Evolutionary conservation across 2,888 invertebrate species (phyloP).

Genomic region (Andrena chrysosceles): DNA sequence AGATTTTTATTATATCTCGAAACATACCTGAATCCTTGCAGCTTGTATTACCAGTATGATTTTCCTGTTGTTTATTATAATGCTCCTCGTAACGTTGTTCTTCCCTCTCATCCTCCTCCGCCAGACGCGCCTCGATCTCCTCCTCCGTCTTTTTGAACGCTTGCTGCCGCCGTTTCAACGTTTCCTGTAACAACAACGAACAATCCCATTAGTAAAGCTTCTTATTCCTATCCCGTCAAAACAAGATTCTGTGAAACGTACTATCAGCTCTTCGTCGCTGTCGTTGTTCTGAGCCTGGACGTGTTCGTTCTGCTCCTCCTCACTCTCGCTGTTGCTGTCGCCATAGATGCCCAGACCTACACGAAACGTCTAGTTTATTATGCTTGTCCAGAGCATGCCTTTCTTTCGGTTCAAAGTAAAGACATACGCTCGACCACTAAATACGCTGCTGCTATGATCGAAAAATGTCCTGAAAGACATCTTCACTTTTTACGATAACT

Average conservation of each 20-base stretch:
- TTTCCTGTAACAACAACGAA: constrained; percentile 85
- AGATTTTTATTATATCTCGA: constrained; percentile 61
- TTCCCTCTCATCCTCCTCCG: constrained; percentile 87
- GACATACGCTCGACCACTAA: constrained; percentile 67
- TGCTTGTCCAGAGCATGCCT: neutral
- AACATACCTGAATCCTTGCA: constrained; percentile 82
- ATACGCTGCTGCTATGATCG: constrained; percentile 64
- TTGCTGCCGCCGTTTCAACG: constrained; percentile 88
- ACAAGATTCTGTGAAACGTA: constrained; percentile 75
- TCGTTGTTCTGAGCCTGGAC: constrained; percentile 84
- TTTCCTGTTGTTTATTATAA: constrained; percentile 72
- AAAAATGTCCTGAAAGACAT: constrained; percentile 67
- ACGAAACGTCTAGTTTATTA: constrained; percentile 79
- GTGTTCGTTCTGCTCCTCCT: constrained; percentile 85
- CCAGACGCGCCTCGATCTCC: constrained; percentile 90
- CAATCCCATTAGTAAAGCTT: neutral
- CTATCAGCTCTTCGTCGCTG: constrained; percentile 92
- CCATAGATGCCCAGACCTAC: constrained; percentile 94
- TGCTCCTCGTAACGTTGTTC: constrained; percentile 75
- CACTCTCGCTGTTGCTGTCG: constrained; percentile 88
- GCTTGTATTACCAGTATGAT: constrained; percentile 84
- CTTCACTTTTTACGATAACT: constrained; percentile 59
- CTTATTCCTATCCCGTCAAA: too few relatives aligned
- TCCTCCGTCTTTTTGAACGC: constrained; percentile 91
- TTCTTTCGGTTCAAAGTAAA: constrained; percentile 43